Conservation (phyloP, 2,113 vertebrate species). For the Xiphophorus couchianus region DNA sequence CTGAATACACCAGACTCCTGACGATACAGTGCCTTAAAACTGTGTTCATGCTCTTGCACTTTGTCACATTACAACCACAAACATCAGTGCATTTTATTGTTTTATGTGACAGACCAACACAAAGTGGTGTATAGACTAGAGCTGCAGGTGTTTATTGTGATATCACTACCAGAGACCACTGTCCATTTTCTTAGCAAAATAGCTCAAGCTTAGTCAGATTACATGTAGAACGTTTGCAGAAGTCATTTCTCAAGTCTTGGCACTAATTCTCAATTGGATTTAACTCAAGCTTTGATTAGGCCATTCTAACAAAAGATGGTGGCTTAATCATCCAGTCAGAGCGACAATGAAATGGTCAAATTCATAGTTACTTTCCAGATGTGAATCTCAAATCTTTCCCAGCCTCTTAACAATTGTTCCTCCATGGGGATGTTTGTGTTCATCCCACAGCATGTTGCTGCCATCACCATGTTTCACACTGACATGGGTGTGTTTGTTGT, state of each 20-base stretch:
- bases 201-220: neutral
- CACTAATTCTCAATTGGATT: neutral
- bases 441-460: neutral
- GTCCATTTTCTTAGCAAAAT: neutral
- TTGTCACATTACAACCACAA: neutral
- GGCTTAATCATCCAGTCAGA: neutral
- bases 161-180: neutral
- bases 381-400: no score
- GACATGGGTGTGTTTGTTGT: neutral
- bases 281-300: neutral
- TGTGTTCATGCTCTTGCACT: neutral
- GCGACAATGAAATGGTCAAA: no score
- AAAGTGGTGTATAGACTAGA: neutral
- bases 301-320: neutral
- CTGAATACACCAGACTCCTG: slow-evolving; percentile 8
- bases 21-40: slow-evolving; percentile 6
- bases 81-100: neutral
- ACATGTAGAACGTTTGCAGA: no score
- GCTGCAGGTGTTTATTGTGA: neutral
- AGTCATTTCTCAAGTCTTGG: neutral
- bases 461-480: neutral
- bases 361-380: no score
- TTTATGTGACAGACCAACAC: neutral
- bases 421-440: no score
- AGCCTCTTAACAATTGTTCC: no score